Evolutionary conservation across 2,113 vertebrate species (phyloP), one percentile per base, ranked within the genome.

Genomic region (Apistogramma diplotaenia): DNA sequence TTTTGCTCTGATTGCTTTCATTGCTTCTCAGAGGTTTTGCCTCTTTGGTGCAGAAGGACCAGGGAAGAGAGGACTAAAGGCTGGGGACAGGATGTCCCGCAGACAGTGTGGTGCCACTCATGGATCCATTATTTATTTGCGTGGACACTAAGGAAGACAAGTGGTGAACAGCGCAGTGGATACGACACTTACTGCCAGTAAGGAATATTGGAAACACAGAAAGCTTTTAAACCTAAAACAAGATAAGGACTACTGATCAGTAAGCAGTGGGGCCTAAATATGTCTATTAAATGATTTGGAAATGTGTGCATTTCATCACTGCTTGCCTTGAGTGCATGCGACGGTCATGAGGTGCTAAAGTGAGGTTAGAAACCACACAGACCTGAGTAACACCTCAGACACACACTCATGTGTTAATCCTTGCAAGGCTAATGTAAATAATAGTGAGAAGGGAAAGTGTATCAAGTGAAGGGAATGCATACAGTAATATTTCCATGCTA

Each of bases 101-200:
- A 77, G 81, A 71, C 78, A 37, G 67, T 55, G 49, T 71, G 85
- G 76, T 59, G 76, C 74, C 78, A 46, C 90, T 85, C 81, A 79
- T 81, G 89, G 89, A 92, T 71, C 71, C 19, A n/a, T 33, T 43
- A 61, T 57, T 70, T 67, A 53, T 31, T 51, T 73, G 71, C 51
- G 29, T 25, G 40, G 59, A 71, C 31, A 79, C 40, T 51, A 51
- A 85, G 8, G 76, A 71, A 71, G 46, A 81, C 46, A 60, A 65
- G 67, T 10, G 31, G n/a, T 43, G 75, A 80, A 27, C 23, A 27
- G 27, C 29, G 13, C 29, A 61, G 5, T 19, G 51, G 79, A 80
- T 35, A 35, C 77, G 58, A 87, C 49, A 21, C 57, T 55, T 46
- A 31, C 31, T 80, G 37, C 55, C 71, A 89, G 88, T 87, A 82